Base-by-base conservation (phyloP, 2,797 vertebrate species). In the Morus bassanus region DNA sequence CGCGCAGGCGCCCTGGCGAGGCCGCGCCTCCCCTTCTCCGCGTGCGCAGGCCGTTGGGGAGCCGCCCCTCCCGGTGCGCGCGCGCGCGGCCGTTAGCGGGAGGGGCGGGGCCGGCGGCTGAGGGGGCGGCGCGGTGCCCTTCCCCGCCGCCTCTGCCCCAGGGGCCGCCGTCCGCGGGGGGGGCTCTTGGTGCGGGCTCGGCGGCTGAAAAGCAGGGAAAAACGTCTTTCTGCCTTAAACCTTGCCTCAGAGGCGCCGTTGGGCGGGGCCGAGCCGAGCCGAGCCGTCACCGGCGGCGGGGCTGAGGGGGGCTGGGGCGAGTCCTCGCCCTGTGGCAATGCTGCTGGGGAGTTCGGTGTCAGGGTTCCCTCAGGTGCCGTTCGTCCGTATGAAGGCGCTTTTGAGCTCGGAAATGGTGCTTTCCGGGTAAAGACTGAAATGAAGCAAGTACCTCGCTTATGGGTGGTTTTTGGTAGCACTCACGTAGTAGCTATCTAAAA, bases 151-250 rank as follows among this genome's bases (percentile, higher is more conserved):
- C 13, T 16, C 41, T 43, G 14, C 41, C 16, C 14, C 41, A 14
- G 41, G 41, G 16, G 41, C 41, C 43, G 43, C 43, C 43, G 43
- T 45, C 43, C 43, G 43, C 5, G 5, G n/a, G 8, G 10, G 1
- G 7, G 33, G 24, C 9, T 14, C 18, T 6, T 0, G 31, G 31
- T 16, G 31, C 18, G 5, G 13, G 11, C 7, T n/a, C 11, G n/a
- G 27, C 5, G 10, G 65, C 6, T 45, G 18, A 18, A 18, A 18
- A 45, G 43, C 17, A 4, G 43, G 7, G 17, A 45, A 45, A 45
- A 45, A 35, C 3, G 4, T 16, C 0, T 4, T n/a, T 33, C 2
- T 6, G 0, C 1, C 1, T 43, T 63, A 12, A 67, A 8, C 3
- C 7, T 15, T 2, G 11, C 27, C 2, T 4, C 8, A 5, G 25